phyloP scores from a whole-genome alignment of 2,888 invertebrate species.

The Phortica okadai region DNA sequence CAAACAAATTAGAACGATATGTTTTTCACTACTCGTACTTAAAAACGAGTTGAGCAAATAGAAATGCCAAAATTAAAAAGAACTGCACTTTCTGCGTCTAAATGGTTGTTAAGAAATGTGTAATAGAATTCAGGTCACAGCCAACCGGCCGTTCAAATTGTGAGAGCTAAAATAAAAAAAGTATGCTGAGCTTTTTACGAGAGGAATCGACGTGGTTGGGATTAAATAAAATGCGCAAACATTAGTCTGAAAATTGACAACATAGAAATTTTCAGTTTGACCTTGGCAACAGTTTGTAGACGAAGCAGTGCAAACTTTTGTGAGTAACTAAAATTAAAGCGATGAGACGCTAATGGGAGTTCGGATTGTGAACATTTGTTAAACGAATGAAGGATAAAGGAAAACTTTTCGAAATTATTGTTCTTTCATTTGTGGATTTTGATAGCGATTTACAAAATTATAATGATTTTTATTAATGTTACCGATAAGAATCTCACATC shows the following conservation, averaged over 20 bases:
- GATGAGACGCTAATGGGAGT: too few relatives aligned
- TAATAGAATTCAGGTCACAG: slow-evolving; percentile 14
- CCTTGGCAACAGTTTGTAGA: background rate
- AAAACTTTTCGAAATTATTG: background rate
- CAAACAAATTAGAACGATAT: slow-evolving; percentile 12
- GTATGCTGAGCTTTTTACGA: background rate
- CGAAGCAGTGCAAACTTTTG: too few relatives aligned
- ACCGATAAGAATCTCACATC: too few relatives aligned
- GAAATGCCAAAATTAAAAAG: too few relatives aligned
- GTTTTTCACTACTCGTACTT: too few relatives aligned
- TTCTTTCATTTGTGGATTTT: too few relatives aligned
- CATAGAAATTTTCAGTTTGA: slow-evolving; percentile 11
- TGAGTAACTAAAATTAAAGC: too few relatives aligned
- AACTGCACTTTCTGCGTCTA: background rate
- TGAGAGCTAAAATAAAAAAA: background rate
- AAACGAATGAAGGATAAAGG: background rate
- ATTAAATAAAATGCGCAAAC: slow-evolving; percentile 7
- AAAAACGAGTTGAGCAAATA: too few relatives aligned
- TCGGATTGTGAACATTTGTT: too few relatives aligned
- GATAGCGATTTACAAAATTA: too few relatives aligned
- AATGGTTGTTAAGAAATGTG: slow-evolving; percentile 4
- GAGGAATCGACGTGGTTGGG: background rate
- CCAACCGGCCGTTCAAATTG: background rate
- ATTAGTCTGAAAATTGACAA: slow-evolving; percentile 25
- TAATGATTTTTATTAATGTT: too few relatives aligned